Evolutionary conservation across 2,797 vertebrate species (phyloP).

Genomic region (Cephalopachus bancanus): DNA sequence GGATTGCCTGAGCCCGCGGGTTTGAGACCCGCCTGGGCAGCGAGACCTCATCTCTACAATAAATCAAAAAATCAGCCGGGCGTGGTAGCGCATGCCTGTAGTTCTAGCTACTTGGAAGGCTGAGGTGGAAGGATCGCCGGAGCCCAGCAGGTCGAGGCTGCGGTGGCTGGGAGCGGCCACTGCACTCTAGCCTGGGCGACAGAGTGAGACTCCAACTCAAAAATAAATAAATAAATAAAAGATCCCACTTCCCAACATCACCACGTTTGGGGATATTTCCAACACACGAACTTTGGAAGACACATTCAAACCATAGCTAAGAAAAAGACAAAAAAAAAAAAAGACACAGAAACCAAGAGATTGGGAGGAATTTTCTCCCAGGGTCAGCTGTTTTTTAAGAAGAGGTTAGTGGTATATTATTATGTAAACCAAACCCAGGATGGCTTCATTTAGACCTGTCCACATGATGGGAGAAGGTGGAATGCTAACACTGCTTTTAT

Average conservation of each 20-base stretch:
- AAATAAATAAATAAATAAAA: too few relatives aligned
- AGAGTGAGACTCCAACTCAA: too few relatives aligned
- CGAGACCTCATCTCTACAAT: too few relatives aligned
- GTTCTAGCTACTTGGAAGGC: too few relatives aligned
- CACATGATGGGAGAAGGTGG: background rate
- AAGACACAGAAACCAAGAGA: background rate
- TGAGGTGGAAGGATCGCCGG: too few relatives aligned
- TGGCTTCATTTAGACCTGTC: slow-evolving; percentile 23
- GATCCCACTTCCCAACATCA: background rate
- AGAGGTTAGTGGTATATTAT: background rate
- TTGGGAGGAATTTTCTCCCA: background rate
- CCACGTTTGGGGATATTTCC: background rate
- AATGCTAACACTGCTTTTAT: background rate
- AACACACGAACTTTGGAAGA: background rate
- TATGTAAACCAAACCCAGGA: background rate
- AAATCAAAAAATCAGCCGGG: too few relatives aligned
- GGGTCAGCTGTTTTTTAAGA: background rate
- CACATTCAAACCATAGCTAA: background rate
- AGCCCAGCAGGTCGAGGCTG: too few relatives aligned
- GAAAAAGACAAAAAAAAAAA: background rate
- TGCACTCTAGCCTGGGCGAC: too few relatives aligned
- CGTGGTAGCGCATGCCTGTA: too few relatives aligned
- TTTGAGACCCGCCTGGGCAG: too few relatives aligned
- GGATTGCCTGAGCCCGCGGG: too few relatives aligned
- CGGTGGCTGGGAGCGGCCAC: too few relatives aligned